A percentile compares a stretch with the other conserved stretches of the same genome.
Conservation (phyloP, 1,140 invertebrate species). For the Pachypsylla venusta region DNA sequence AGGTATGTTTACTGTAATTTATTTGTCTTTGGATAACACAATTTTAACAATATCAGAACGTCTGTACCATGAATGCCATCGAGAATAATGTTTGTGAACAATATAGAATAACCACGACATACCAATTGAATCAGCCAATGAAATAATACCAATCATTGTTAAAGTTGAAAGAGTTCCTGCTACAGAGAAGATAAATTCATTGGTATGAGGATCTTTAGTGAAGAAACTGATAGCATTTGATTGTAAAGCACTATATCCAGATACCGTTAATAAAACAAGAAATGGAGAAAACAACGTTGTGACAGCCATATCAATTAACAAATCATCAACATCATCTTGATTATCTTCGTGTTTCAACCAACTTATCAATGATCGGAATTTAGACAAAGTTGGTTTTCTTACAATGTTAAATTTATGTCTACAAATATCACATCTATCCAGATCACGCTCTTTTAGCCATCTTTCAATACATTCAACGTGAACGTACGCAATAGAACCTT, state of each 20-base stretch:
- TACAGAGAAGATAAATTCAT: not conserved
- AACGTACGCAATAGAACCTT: not conserved
- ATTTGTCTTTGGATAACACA: not conserved
- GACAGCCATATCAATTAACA: not conserved
- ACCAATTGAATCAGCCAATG: not conserved
- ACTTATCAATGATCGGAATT: not conserved
- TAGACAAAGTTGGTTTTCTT: not conserved
- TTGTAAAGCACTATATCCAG: not conserved
- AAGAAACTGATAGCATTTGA: not conserved
- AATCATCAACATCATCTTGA: not conserved
- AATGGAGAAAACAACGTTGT: not conserved
- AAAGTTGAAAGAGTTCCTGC: not conserved
- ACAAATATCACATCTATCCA: constrained; percentile 1
- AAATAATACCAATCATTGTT: not conserved
- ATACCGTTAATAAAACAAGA: not conserved
- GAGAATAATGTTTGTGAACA: not conserved
- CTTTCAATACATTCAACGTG: not conserved
- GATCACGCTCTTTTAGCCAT: not conserved
- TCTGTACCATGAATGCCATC: not conserved
- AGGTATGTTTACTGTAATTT: no score
- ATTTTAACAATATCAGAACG: not conserved
- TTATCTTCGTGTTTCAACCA: not conserved
- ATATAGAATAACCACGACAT: not conserved
- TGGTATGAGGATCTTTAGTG: not conserved
- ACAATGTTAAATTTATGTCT: not conserved